These are phyloP conservation scores for Micrasema longulum DNA, from an alignment of 1,140 invertebrate species.

Conservation along the genomic window DNA sequence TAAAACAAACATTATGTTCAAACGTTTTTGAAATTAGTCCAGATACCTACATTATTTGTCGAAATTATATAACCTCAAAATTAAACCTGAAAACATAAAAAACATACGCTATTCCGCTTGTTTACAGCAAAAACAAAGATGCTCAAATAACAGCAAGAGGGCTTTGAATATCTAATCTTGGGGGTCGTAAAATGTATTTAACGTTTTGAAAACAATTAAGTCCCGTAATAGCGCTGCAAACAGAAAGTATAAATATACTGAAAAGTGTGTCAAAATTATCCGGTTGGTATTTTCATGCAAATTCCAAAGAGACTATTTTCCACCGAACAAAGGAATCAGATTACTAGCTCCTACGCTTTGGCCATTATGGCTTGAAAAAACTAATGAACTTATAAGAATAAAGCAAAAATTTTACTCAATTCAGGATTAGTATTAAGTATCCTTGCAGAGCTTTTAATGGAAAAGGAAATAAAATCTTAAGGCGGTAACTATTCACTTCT, in stretches of 20 bases:
- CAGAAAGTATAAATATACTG: conserved; percentile 17
- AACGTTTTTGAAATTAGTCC: too few relatives aligned
- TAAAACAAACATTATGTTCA: too few relatives aligned
- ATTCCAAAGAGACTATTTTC: conserved; percentile 25
- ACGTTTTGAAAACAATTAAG: conserved; percentile 33
- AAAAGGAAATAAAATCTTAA: conserved; percentile 1
- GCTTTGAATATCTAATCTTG: conserved; percentile 9
- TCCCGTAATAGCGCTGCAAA: conserved; percentile 20
- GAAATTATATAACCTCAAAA: too few relatives aligned
- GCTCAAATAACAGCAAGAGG: background rate
- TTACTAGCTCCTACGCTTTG: conserved; percentile 6
- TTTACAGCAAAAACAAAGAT: conserved; percentile 5
- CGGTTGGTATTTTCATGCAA: conserved; percentile 30
- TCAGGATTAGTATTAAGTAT: conserved; percentile 7
- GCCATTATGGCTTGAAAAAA: conserved; percentile 33
- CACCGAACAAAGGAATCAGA: conserved; percentile 17
- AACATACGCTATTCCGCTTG: too few relatives aligned
- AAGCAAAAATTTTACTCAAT: conserved; percentile 17
- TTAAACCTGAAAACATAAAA: too few relatives aligned
- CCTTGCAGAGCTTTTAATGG: background rate
- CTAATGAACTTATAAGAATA: conserved; percentile 27
- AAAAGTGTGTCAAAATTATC: conserved; percentile 16
- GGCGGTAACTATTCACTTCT: background rate
- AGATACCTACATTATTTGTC: too few relatives aligned
- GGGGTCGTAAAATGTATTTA: conserved; percentile 24